A percentile compares a stretch with the other conserved stretches of the same genome.
Evolutionary conservation across 2,888 invertebrate species (phyloP).

Genomic region (Lasioglossum lativentre): DNA sequence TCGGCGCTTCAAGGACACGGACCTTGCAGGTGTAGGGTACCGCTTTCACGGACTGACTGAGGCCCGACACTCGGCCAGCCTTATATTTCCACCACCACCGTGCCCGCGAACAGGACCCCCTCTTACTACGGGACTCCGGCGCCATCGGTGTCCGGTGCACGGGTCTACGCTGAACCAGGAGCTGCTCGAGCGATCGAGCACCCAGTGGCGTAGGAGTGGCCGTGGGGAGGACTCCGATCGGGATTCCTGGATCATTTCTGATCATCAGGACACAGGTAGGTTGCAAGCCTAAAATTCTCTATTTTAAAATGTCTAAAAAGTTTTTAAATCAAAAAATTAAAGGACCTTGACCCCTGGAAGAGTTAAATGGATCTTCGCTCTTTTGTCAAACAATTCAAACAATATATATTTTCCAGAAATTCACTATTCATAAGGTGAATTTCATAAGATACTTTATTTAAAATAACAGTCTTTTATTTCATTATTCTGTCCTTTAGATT

Average conservation of each 20-base stretch:
- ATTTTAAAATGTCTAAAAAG: no score
- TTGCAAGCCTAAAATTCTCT: no score
- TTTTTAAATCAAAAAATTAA: no score
- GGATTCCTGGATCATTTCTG: background rate
- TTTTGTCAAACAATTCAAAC: no score
- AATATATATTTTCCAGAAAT: no score
- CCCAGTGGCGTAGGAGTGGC: slow-evolving; percentile 51
- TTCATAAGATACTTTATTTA: no score
- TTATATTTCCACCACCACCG: slow-evolving; percentile 84
- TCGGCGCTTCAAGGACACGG: slow-evolving; percentile 73
- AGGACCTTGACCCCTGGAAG: no score
- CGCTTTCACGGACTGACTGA: slow-evolving; percentile 83
- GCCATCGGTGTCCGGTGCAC: slow-evolving; percentile 22
- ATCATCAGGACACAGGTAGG: no score
- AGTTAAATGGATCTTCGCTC: no score
- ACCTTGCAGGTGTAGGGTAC: slow-evolving; percentile 80
- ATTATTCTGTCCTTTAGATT: no score
- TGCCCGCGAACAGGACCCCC: slow-evolving; percentile 58
- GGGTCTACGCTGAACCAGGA: slow-evolving; percentile 44
- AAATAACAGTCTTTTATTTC: no score
- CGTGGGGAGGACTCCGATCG: background rate
- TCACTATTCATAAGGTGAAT: no score
- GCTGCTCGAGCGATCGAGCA: slow-evolving; percentile 20
- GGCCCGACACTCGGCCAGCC: slow-evolving; percentile 78
- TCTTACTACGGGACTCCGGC: slow-evolving; percentile 65